Evolutionary conservation across 2,888 invertebrate species (phyloP).

Genomic region (Omphaloscelis lunosa): DNA sequence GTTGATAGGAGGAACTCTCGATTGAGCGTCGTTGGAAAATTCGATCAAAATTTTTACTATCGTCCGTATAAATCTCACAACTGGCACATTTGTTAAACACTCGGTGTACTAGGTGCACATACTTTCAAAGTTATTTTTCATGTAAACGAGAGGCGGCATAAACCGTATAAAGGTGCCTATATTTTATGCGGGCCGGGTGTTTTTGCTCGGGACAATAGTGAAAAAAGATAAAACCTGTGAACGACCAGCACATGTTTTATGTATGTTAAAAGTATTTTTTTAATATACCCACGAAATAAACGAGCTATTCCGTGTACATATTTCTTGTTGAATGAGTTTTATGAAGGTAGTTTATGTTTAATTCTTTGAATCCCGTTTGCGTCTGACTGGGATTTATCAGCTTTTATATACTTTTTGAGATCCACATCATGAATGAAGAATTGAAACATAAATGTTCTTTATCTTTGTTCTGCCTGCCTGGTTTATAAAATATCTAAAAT

Average conservation of each 20-base stretch:
- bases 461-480: conserved; percentile 11
- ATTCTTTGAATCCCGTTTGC: conserved; percentile 46
- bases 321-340: conserved; percentile 55
- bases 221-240: conserved; percentile 67
- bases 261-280: conserved; percentile 63
- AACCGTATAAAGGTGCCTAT: conserved; percentile 60
- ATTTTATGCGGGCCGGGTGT: conserved; percentile 60
- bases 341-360: conserved; percentile 60
- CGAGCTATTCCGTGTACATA: conserved; percentile 44
- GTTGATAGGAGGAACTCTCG: not conserved
- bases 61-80: conserved; percentile 39
- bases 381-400: conserved; percentile 41
- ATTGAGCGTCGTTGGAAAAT: conserved; percentile 30
- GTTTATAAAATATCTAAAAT: not conserved
- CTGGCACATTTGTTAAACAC: conserved; percentile 44
- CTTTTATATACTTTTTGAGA: conserved; percentile 35
- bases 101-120: conserved; percentile 64
- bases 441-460: conserved; percentile 36
- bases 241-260: conserved; percentile 50
- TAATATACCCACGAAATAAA: conserved; percentile 57
- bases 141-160: conserved; percentile 63
- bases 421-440: conserved; percentile 42
- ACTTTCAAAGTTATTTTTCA: conserved; percentile 70
- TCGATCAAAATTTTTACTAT: conserved; percentile 17
- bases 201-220: conserved; percentile 68